Conservation (phyloP, 2,113 vertebrate species). For the Todiramphus chloris region DNA sequence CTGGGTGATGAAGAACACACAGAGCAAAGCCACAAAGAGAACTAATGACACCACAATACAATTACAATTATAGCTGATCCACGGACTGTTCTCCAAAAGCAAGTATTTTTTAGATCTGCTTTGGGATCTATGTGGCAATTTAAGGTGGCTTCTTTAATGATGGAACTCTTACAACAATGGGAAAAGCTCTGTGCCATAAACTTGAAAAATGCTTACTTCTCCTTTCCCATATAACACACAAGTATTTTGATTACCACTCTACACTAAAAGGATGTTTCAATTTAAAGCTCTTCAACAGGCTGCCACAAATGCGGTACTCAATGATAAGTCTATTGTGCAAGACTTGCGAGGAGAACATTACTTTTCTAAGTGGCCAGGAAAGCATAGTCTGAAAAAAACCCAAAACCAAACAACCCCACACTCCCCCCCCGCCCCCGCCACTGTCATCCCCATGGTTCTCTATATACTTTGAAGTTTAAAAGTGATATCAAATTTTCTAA, state of each 20-base stretch:
- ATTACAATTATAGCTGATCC: neutral
- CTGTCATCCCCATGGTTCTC: neutral
- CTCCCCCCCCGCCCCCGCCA: too few relatives aligned
- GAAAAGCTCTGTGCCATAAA: constrained; percentile 24
- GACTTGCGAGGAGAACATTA: constrained; percentile 6
- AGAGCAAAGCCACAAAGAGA: neutral
- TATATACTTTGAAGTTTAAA: neutral
- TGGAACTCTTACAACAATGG: neutral
- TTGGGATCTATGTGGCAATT: neutral
- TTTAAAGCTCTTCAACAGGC: constrained; percentile 36
- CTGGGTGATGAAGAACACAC: neutral
- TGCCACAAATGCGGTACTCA: constrained; percentile 24
- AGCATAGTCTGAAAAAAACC: neutral
- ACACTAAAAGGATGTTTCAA: constrained; percentile 32
- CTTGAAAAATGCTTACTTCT: constrained; percentile 13
- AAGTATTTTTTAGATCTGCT: neutral
- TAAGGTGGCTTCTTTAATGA: constrained; percentile 3
- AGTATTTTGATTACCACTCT: constrained; percentile 43
- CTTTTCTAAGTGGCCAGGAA: neutral
- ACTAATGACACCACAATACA: neutral
- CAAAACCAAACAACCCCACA: too few relatives aligned
- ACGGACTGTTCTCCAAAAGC: neutral
- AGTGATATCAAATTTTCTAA: neutral
- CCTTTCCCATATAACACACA: neutral
- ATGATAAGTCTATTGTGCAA: constrained; percentile 21